These are phyloP conservation scores for Scolopax mira DNA, from an alignment of 2,113 vertebrate genomes.

Conservation along the genomic window DNA sequence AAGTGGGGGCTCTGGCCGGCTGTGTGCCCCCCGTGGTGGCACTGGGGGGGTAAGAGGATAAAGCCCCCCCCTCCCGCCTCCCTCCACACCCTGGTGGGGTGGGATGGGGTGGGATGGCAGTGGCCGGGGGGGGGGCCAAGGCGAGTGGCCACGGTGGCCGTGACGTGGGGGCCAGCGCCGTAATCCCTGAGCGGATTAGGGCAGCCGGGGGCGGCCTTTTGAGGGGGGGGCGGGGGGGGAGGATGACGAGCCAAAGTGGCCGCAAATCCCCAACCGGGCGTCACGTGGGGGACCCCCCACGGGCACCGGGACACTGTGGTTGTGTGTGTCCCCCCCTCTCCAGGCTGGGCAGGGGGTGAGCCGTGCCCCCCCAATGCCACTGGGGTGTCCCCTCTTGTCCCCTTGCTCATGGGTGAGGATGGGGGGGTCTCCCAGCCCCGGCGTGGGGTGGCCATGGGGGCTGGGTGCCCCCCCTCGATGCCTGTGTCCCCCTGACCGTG, in stretches of 20 bases:
- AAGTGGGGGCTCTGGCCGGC: background rate
- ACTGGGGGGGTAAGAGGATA: conserved; percentile 1
- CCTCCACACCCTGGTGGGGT: no score
- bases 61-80: background rate
- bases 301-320: accelerated
- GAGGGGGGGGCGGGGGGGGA: no score
- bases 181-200: conserved; percentile 60
- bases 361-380: background rate
- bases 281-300: background rate
- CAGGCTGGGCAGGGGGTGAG: accelerated
- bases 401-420: background rate
- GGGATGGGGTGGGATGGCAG: background rate
- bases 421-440: background rate
- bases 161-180: background rate
- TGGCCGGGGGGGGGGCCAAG: background rate
- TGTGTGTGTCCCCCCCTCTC: no score
- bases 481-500: background rate
- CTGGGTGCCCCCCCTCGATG: background rate
- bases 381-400: background rate
- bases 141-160: background rate
- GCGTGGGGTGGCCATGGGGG: background rate
- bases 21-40: background rate
- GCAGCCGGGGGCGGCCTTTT: background rate
- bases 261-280: background rate
- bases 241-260: background rate